Conservation (phyloP, 2,797 vertebrate genomes). For the Pseudomugil tenellus region DNA sequence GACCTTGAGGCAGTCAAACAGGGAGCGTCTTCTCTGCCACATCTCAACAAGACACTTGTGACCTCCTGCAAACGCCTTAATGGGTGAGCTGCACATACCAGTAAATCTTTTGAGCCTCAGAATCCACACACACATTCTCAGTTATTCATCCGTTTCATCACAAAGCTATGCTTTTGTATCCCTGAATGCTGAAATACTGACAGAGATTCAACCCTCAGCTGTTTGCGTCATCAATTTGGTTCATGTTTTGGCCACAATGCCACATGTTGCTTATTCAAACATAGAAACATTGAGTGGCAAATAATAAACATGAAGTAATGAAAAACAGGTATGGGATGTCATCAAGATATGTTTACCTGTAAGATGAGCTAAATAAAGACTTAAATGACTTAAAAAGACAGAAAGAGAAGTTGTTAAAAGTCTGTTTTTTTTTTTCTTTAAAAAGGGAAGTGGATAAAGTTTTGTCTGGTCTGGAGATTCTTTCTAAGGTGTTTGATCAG, state of each 20-base stretch:
- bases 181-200: neutral
- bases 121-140: constrained; percentile 1
- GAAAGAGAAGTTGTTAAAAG: neutral
- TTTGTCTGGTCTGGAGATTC: constrained; percentile 92
- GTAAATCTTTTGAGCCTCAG: neutral
- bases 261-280: constrained; percentile 23
- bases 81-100: constrained; percentile 78
- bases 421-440: constrained; percentile 30
- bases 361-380: no score
- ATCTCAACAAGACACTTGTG: constrained; percentile 93
- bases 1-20: constrained; percentile 93
- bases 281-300: neutral
- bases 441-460: constrained; percentile 95
- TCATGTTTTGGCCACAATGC: constrained; percentile 26
- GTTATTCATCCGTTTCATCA: neutral
- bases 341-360: no score
- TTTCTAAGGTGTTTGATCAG: constrained; percentile 97
- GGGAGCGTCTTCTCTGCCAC: constrained; percentile 89
- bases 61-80: constrained; percentile 92
- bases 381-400: neutral
- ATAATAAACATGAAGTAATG: neutral
- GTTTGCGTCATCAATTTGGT: neutral
- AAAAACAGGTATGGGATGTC: no score
- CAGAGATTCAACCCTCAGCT: neutral
- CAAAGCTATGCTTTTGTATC: neutral